Evolutionary conservation across 2,888 invertebrate genomes (phyloP).

Genomic region (Anagyrus pseudococci): DNA sequence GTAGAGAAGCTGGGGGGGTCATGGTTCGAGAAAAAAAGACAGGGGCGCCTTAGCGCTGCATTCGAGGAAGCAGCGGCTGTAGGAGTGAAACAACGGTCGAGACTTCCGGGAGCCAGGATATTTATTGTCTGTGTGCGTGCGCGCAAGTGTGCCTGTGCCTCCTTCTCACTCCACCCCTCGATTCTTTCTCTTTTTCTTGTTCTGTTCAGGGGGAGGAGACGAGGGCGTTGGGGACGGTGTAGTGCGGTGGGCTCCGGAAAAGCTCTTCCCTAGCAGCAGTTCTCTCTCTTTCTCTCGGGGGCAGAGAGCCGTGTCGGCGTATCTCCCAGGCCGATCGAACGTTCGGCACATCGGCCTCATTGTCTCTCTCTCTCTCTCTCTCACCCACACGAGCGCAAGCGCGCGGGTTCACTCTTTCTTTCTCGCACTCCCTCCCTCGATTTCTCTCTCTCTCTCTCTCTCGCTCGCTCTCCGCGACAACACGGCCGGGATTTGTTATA

Average conservation of each 20-base stretch:
- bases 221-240: no score
- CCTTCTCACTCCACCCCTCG: no score
- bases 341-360: not conserved
- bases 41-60: not conserved
- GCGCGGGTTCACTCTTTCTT: no score
- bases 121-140: no score
- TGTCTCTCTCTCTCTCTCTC: not conserved
- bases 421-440: not conserved
- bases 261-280: not conserved
- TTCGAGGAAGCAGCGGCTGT: not conserved
- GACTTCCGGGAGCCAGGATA: not conserved
- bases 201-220: no score
- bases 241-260: not conserved
- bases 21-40: no score
- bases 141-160: not conserved
- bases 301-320: no score
- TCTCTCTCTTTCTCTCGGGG: not conserved
- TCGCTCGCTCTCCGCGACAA: not conserved
- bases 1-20: no score
- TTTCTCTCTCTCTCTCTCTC: slow-evolving; percentile 8
- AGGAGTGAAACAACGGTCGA: not conserved
- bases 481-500: no score
- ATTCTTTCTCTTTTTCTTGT: no score
- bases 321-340: not conserved
- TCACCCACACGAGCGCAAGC: not conserved